Percentiles rank a stretch among this genome's conserved stretches.
Conservation (phyloP, 2,888 invertebrate species). For the Calameuta filiformis region DNA sequence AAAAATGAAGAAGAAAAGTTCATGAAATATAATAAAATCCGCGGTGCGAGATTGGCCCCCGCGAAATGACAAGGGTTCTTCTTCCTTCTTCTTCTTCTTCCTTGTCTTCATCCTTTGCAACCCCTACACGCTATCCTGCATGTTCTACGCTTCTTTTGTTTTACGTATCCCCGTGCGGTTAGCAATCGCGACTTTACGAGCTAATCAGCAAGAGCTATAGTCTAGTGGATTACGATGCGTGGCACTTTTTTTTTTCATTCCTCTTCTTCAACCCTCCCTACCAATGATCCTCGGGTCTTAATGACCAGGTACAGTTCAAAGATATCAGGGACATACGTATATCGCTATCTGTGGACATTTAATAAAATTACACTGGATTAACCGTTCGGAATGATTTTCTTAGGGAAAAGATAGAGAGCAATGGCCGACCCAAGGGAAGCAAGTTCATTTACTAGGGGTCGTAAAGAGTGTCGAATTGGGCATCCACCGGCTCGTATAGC, state of each 20-base stretch:
- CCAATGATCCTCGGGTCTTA: not conserved
- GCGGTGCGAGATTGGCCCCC: constrained; percentile 24
- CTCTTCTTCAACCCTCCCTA: not conserved
- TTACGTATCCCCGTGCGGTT: constrained; percentile 14
- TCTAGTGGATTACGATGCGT: not conserved
- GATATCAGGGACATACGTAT: not conserved
- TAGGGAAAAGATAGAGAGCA: constrained; percentile 1
- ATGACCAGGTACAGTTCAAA: not conserved
- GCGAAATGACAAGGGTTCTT: constrained; percentile 18
- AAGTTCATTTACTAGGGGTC: constrained; percentile 36
- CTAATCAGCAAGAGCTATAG: constrained; percentile 13
- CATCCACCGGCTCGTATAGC: constrained; percentile 29
- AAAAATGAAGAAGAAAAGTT: constrained; percentile 3
- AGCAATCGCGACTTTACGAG: constrained; percentile 25
- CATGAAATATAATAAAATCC: constrained; percentile 26
- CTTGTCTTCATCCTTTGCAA: not conserved
- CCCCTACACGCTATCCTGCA: not conserved
- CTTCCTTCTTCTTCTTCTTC: not conserved
- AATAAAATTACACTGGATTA: not conserved
- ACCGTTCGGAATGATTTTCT: not conserved
- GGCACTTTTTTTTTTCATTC: not conserved
- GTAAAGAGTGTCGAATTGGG: constrained; percentile 37
- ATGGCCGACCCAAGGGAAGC: not conserved
- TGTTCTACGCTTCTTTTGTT: not conserved
- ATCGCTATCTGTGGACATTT: not conserved